Conservation (phyloP, 2,888 invertebrate genomes). For the Hypena proboscidalis region DNA sequence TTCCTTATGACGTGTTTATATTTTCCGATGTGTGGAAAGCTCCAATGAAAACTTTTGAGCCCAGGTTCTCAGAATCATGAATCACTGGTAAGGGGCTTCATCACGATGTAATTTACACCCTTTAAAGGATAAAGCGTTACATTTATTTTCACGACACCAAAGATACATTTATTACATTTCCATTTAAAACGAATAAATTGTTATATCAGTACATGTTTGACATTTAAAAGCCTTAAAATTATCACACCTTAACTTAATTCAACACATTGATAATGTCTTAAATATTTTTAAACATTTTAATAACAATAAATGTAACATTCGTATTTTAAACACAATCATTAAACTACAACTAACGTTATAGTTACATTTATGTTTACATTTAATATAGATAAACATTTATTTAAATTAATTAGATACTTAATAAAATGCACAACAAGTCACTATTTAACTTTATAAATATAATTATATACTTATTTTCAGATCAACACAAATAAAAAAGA, state of each 20-base stretch:
- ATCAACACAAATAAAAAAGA: not conserved
- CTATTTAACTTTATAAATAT: conserved; percentile 15
- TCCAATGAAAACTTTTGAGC: no score
- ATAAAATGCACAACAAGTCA: conserved; percentile 28
- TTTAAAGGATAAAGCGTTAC: conserved; percentile 30
- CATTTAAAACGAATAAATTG: conserved; percentile 39
- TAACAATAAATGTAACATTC: conserved; percentile 36
- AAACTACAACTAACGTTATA: conserved; percentile 25
- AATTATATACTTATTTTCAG: conserved; percentile 5
- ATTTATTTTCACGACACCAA: conserved; percentile 35
- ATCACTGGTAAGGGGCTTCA: no score
- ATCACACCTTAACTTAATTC: conserved; percentile 36
- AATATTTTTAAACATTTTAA: conserved; percentile 35
- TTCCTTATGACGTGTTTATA: no score
- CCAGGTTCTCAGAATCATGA: no score
- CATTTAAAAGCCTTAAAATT: conserved; percentile 37
- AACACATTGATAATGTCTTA: conserved; percentile 46
- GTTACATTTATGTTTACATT: conserved; percentile 34
- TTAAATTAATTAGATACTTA: conserved; percentile 25
- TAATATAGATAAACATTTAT: conserved; percentile 24
- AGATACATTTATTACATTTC: conserved; percentile 32
- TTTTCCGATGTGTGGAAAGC: no score
- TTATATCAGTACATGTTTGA: conserved; percentile 36
- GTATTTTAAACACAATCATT: conserved; percentile 32
- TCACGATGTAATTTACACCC: no score